Evolutionary conservation across 1,140 invertebrate genomes (phyloP).

Genomic region (Eriocheir sinensis): DNA sequence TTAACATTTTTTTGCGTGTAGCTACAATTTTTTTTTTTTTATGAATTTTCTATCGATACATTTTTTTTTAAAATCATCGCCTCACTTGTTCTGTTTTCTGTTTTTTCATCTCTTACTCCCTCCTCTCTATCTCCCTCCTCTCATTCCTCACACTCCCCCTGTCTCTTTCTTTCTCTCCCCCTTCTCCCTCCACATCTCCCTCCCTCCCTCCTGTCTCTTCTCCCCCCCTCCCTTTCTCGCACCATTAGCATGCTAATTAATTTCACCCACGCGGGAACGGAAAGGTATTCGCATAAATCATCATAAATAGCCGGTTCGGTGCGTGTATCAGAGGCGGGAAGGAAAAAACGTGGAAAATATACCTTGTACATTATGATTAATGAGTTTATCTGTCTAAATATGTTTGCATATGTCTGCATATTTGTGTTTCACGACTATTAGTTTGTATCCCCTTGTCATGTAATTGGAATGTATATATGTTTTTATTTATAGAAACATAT

Average conservation of each 20-base stretch:
- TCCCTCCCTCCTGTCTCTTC: not conserved
- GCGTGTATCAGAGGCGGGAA: not conserved
- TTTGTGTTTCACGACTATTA: too few species aligned
- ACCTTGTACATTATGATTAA: not conserved
- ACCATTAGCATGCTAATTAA: conserved; percentile 5
- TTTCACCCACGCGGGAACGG: conserved; percentile 10
- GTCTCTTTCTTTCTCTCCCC: not conserved
- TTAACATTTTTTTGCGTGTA: not conserved
- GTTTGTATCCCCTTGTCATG: too few species aligned
- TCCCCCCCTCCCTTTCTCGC: not conserved
- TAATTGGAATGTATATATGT: too few species aligned
- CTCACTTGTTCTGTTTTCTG: not conserved
- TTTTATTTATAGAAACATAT: too few species aligned
- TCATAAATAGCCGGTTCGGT: not conserved
- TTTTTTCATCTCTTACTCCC: not conserved
- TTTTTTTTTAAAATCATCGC: not conserved
- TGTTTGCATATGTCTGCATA: not conserved
- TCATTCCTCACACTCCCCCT: not conserved
- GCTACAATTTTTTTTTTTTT: not conserved
- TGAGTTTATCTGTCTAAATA: not conserved
- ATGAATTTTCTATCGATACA: too few species aligned
- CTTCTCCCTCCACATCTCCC: not conserved
- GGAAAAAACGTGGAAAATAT: not conserved
- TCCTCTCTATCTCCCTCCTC: not conserved
- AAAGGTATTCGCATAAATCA: conserved; percentile 7